Base-by-base conservation (phyloP, 2,797 vertebrate genomes). In the Danionella dracula region DNA sequence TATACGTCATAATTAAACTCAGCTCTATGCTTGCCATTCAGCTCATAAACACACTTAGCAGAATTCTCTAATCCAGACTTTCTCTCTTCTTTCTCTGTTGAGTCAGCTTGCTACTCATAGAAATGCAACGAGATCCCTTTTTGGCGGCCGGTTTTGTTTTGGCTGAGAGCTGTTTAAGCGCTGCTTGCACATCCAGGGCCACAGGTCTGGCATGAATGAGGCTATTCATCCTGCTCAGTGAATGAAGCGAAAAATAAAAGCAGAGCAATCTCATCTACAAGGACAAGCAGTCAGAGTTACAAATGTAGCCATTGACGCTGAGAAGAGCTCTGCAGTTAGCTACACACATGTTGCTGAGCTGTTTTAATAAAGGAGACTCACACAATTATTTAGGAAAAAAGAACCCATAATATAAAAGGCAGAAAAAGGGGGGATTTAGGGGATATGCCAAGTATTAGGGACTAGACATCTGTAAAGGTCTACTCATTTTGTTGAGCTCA, bases 161-260 rank as follows among this genome's bases (percentile, higher is more conserved):
- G 79, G 74, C 77, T 64, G 65, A 72, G 62, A 73, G 63, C 74
- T 78, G 76, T 72, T 76, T 71, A 77, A 78, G 74, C 71, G 49
- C 61, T 58, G 49, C 68, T 78, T 74, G 68, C 72, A 74, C 68
- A 46, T 73, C 46, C 58, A 41, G 49, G 35, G 56, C 74, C 68
- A 35, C 70, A 63, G 68, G 77, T 46, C 62, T 73, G 45, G 57
- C 53, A 76, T 81, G 79, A 81, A 81, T 73, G 77, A 65, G 16
- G 34, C 76, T 66, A 76, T 81, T 81, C 77, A 79, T 76, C 57
- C 51, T 40, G 44, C 62, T 60, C 32, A 45, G 15, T 76, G 67
- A 76, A 78, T 70, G 58, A 54, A 51, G 50, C n/a, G 53, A 58
- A 75, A 68, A 72, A 58, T 59, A 74, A 77, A 74, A 42, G 60